Percentiles rank a stretch among this genome's conserved stretches.
Conservation (phyloP, 1,140 invertebrate genomes). For the Drosophila kepulauana region DNA sequence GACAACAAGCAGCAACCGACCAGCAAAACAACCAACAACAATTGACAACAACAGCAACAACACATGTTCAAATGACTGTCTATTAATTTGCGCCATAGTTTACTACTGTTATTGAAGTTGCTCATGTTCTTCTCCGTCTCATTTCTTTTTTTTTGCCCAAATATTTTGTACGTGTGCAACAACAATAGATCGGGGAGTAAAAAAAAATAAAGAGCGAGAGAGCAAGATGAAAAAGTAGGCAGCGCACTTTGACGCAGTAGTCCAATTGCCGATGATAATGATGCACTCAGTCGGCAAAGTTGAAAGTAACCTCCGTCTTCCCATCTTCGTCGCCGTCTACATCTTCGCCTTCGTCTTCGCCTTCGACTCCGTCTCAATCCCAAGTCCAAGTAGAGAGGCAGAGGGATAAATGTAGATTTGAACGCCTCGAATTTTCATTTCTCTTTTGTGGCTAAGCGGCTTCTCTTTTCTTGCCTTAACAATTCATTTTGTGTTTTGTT, state of each 20-base stretch:
- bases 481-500: slow-evolving; percentile 17
- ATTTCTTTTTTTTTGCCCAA: slow-evolving; percentile 60
- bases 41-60: slow-evolving; percentile 48
- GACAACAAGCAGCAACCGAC: slow-evolving; percentile 47
- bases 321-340: not conserved
- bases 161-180: slow-evolving; percentile 59
- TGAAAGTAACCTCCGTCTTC: slow-evolving; percentile 49
- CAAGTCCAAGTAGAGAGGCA: slow-evolving; percentile 37
- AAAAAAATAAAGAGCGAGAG: slow-evolving; percentile 29
- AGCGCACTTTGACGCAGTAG: slow-evolving; percentile 81
- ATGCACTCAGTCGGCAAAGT: slow-evolving; percentile 77
- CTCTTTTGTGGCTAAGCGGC: slow-evolving; percentile 62
- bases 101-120: slow-evolving; percentile 47
- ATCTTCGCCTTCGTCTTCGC: not conserved
- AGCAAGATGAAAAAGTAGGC: slow-evolving; percentile 58
- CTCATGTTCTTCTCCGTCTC: slow-evolving; percentile 36
- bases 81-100: slow-evolving; percentile 76
- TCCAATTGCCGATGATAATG: slow-evolving; percentile 84
- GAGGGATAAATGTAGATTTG: slow-evolving; percentile 79
- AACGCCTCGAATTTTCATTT: slow-evolving; percentile 75
- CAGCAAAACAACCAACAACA: slow-evolving; percentile 54
- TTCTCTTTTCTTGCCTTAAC: slow-evolving; percentile 39
- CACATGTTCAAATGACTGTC: slow-evolving; percentile 74
- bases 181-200: slow-evolving; percentile 36
- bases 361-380: slow-evolving; percentile 3